Evolutionary conservation across 2,797 vertebrate species (phyloP).

Genomic region (Chaetodon trifasciatus): DNA sequence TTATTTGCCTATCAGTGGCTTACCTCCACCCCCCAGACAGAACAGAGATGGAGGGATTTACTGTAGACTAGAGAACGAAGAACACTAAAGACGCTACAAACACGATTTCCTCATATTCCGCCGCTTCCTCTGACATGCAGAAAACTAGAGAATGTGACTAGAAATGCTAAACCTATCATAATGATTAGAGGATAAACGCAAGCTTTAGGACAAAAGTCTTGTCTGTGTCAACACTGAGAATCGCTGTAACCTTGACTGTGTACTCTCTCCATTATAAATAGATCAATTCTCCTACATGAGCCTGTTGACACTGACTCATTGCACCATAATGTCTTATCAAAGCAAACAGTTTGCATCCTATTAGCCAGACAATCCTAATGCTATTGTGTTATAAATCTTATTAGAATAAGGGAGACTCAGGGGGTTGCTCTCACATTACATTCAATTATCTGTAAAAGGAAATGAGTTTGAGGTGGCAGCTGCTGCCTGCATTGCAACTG

Average conservation of each 20-base stretch:
- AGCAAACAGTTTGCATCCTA: constrained; percentile 45
- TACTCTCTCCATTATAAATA: background rate
- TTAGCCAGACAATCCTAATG: constrained; percentile 52
- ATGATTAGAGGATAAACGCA: background rate
- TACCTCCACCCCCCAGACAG: constrained; percentile 55
- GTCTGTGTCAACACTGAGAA: constrained; percentile 3
- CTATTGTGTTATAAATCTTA: constrained; percentile 52
- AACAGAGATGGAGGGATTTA: constrained; percentile 50
- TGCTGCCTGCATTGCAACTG: background rate
- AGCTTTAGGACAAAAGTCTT: background rate
- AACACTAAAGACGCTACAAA: constrained; percentile 23
- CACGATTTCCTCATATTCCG: background rate
- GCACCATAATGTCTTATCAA: constrained; percentile 27
- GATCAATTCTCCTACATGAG: constrained; percentile 17
- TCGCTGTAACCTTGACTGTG: constrained; percentile 8
- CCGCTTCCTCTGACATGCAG: background rate
- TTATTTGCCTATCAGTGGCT: constrained; percentile 67
- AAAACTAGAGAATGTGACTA: background rate
- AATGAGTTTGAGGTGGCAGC: constrained; percentile 37
- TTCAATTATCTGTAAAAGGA: constrained; percentile 47
- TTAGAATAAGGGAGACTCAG: constrained; percentile 45
- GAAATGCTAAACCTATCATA: background rate
- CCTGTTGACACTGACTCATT: background rate
- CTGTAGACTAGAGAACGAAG: background rate
- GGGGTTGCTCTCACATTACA: constrained; percentile 39